Conservation (phyloP, 2,888 invertebrate species). For the Pheosia gnoma region DNA sequence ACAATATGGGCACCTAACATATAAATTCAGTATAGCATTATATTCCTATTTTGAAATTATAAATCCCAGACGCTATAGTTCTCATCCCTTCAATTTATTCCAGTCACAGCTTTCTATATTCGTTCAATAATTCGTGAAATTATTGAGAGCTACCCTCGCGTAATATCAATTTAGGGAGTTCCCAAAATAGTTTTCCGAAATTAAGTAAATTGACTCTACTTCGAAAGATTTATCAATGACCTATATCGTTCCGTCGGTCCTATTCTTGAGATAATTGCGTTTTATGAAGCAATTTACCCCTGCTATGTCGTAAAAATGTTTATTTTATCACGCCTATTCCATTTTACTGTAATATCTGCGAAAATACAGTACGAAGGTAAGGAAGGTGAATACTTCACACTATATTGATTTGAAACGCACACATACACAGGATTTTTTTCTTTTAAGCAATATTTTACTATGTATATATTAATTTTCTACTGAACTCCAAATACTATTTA, state of each 20-base stretch:
- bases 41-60: background rate
- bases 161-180: background rate
- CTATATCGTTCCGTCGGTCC: conserved; percentile 46
- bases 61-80: background rate
- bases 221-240: conserved; percentile 32
- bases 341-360: conserved; percentile 63
- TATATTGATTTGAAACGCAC: conserved; percentile 19
- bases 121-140: background rate
- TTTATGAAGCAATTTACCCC: conserved; percentile 75
- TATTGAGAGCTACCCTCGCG: background rate
- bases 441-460: background rate
- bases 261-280: conserved; percentile 73
- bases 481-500: background rate
- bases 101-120: conserved; percentile 2
- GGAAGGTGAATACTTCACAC: conserved; percentile 26
- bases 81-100: conserved; percentile 2
- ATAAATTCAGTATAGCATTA: background rate
- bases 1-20: too few relatives aligned
- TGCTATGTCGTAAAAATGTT: conserved; percentile 72
- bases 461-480: too few relatives aligned
- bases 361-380: conserved; percentile 47
- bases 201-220: conserved; percentile 30
- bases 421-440: conserved; percentile 11
- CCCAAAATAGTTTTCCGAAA: conserved; percentile 18
- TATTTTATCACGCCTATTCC: conserved; percentile 70